Evolutionary conservation across 2,888 invertebrate species (phyloP), one percentile per base, ranked within the genome.

Genomic region (Byasa hedistus): DNA sequence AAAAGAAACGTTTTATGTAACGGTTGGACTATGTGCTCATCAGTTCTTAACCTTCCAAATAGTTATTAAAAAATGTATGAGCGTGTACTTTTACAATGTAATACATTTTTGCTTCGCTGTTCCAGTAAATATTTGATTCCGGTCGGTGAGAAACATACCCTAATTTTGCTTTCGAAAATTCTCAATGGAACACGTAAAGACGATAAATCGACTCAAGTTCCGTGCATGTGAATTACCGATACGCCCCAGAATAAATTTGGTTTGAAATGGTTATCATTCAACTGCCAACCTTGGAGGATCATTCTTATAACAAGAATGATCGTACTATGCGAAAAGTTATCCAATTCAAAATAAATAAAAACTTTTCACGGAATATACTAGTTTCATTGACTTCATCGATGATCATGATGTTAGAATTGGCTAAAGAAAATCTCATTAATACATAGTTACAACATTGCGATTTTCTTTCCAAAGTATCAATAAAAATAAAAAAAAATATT

Each of bases 131-230:
- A 64, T 58, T 64, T 64, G 23, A 64, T 64, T 51, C 51, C 32
- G 52, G 21, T 61, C 71, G 5, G 71, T 75, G 39, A 58, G 57
- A 56, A 62, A 62, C 44, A 27, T 64, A 52, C 15, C 15, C 52
- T 64, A 62, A 63, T 60, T 32, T 21, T 23, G 10, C 17, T 24
- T 21, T 24, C 57, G 44, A 51, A 62, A 21, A 56, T 68, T 55
- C n/a, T 22, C 24, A 23, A 63, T 52, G 51, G 27, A 55, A 36
- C n/a, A 27, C 64, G 68, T 55, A 60, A 57, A 62, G 66, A 68
- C 57, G 56, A 69, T 39, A 66, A 57, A 55, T 64, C 57, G 57
- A 58, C 52, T 54, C 32, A 74, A 64, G 71, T 73, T 56, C 71
- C 66, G 39, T 54, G 52, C 52, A 54, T 21, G 52, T 54, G 52